phyloP scores from a whole-genome alignment of 2,113 vertebrate genomes.

The Alligator sinensis region DNA sequence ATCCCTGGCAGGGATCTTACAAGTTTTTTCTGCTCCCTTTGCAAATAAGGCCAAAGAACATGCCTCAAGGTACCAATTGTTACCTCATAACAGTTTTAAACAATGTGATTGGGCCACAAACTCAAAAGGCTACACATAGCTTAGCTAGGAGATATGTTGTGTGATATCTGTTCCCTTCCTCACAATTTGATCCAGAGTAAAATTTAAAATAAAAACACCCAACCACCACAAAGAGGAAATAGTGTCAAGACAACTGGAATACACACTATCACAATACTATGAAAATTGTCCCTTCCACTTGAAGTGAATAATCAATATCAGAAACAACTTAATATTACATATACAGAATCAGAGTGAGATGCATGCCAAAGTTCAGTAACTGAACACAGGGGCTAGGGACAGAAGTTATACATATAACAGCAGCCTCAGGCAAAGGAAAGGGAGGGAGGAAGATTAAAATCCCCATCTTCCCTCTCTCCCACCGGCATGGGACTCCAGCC shows the following conservation, averaged over 20 bases:
- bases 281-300: neutral
- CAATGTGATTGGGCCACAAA: fast-evolving
- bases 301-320: neutral
- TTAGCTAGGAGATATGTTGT: neutral
- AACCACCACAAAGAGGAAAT: neutral
- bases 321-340: neutral
- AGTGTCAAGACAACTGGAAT: neutral
- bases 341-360: neutral
- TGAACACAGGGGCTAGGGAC: neutral
- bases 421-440: too few species aligned
- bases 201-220: neutral
- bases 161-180: neutral
- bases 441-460: too few species aligned
- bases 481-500: too few species aligned
- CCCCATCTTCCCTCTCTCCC: too few species aligned
- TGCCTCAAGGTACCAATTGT: neutral
- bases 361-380: neutral
- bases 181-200: neutral
- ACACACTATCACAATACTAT: neutral
- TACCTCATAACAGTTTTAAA: neutral
- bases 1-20: neutral
- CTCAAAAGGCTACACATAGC: neutral
- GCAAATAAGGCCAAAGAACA: neutral
- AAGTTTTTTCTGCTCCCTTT: neutral
- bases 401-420: too few species aligned